Base-by-base conservation (phyloP, 2,113 vertebrate genomes). In the Neofelis nebulosa region DNA sequence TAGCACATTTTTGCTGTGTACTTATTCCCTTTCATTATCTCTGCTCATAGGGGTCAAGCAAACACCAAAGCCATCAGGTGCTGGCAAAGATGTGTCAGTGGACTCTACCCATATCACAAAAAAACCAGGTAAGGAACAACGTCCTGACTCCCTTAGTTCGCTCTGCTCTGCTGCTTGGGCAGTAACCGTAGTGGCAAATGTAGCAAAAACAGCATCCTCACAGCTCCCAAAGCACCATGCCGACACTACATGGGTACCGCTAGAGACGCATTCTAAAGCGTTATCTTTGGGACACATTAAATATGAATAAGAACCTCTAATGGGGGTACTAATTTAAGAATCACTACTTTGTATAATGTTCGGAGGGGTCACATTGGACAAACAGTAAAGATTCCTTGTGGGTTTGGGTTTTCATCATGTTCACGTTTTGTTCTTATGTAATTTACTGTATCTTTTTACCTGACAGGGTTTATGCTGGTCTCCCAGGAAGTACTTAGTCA, bases 51-150 rank as follows among this genome's bases (percentile, higher is more conserved):
- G 96, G 79, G 41, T 95, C 16, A 82, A 97, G 55, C 96, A 98
- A 84, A 6, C 27, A 31, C 95, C 81, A 16, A 97, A 96, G 68
- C 97, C 97, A 87, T 50, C 95, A 29, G 94, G 19, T 11, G 1
- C 41, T 74, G 98, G 73, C n/a, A 95, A 97, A 95, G 96, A 98
- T 95, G 88, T 83, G 61, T 94, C 98, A 57, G 41, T 92, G 4
- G 98, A 98, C 83, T 89, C 98, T 9, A 16, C 66, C 52, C 89
- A 98, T 23, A 73, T 87, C 63, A 98, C 95, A 82, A 98, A 98
- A 97, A 98, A 96, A 69, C 27, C 98, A 81, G 99, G 99, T 99
- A 98, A 99, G 92, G 52, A 85, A 55, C 48, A 36, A 84, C 61
- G 69, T 0, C 0, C 1, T 10, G 4, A 0, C 0, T 93, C 11